Evolutionary conservation across 37 sponge, comb jelly and placozoan genomes (phyloP).

Genomic region (Dysidea cf. avara): DNA sequence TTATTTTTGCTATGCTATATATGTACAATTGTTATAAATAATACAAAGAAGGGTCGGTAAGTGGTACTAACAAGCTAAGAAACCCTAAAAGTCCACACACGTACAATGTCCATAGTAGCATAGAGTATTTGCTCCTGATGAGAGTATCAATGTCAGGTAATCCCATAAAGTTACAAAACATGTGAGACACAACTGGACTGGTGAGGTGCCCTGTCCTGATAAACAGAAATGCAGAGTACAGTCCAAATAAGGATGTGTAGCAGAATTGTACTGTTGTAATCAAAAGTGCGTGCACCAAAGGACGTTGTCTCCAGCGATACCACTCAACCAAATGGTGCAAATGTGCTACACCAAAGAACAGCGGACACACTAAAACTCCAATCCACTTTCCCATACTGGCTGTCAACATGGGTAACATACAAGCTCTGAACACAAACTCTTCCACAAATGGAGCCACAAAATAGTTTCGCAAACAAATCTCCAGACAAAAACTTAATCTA

Average conservation of each 20-base stretch:
- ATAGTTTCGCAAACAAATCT: slow-evolving; percentile 68
- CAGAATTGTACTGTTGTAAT: slow-evolving; percentile 45
- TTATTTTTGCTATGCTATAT: no score
- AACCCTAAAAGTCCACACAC: slow-evolving; percentile 61
- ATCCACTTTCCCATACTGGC: slow-evolving; percentile 39
- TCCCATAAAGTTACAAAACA: slow-evolving; percentile 88
- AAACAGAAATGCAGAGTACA: slow-evolving; percentile 72
- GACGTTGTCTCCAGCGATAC: slow-evolving; percentile 9
- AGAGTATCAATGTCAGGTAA: slow-evolving; percentile 70
- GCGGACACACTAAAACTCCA: slow-evolving; percentile 68
- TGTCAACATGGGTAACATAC: slow-evolving; percentile 76
- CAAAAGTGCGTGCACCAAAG: slow-evolving; percentile 27
- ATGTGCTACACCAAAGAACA: slow-evolving; percentile 90
- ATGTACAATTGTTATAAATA: not conserved
- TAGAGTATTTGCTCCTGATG: not conserved
- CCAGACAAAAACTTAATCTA: not conserved
- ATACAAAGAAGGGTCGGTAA: slow-evolving; percentile 44
- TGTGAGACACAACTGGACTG: slow-evolving; percentile 77
- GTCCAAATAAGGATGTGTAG: slow-evolving; percentile 84
- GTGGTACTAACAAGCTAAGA: slow-evolving; percentile 46
- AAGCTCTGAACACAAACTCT: slow-evolving; percentile 86
- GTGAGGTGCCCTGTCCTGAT: slow-evolving; percentile 72
- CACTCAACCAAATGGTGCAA: slow-evolving; percentile 84
- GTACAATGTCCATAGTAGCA: slow-evolving; percentile 36
- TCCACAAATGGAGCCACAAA: slow-evolving; percentile 88